Percentiles rank a stretch among this genome's conserved stretches.
Conservation (phyloP, 1,140 invertebrate genomes). For the Sitophilus oryzae region DNA sequence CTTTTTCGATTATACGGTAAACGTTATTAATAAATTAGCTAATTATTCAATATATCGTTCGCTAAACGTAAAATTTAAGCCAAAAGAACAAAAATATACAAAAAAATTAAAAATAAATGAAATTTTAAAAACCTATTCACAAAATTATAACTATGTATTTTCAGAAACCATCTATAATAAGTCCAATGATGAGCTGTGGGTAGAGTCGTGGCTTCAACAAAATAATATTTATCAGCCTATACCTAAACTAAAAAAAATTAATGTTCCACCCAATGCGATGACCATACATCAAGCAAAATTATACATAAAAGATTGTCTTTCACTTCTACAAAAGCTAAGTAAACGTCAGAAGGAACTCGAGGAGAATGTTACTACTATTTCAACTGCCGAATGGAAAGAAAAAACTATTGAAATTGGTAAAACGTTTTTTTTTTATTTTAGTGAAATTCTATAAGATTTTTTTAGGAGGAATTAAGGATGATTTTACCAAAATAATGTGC, state of each 20-base stretch:
- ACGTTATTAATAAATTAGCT: too few relatives aligned
- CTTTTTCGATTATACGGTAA: too few relatives aligned
- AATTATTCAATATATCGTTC: too few relatives aligned
- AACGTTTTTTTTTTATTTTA: neutral
- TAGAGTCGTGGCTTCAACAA: slow-evolving; percentile 29
- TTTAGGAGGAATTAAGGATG: slow-evolving; percentile 41
- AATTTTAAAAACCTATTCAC: too few relatives aligned
- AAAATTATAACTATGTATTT: neutral
- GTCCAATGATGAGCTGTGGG: slow-evolving; percentile 30
- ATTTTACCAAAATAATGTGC: slow-evolving; percentile 45
- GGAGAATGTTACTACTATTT: slow-evolving; percentile 44
- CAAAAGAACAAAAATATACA: too few relatives aligned
- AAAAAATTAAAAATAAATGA: too few relatives aligned
- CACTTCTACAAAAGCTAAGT: slow-evolving; percentile 44
- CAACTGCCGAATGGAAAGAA: slow-evolving; percentile 50
- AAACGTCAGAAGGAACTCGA: slow-evolving; percentile 44
- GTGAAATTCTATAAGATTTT: neutral
- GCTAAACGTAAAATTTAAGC: too few relatives aligned
- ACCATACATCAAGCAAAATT: slow-evolving; percentile 32
- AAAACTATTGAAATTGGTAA: slow-evolving; percentile 44
- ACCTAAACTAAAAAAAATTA: slow-evolving; percentile 24
- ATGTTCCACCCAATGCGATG: slow-evolving; percentile 21
- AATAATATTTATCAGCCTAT: slow-evolving; percentile 27
- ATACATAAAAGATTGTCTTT: slow-evolving; percentile 33
- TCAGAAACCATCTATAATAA: slow-evolving; percentile 24